Base-by-base conservation (phyloP, 2,797 vertebrate genomes). In the Thripadectes ignobilis region DNA sequence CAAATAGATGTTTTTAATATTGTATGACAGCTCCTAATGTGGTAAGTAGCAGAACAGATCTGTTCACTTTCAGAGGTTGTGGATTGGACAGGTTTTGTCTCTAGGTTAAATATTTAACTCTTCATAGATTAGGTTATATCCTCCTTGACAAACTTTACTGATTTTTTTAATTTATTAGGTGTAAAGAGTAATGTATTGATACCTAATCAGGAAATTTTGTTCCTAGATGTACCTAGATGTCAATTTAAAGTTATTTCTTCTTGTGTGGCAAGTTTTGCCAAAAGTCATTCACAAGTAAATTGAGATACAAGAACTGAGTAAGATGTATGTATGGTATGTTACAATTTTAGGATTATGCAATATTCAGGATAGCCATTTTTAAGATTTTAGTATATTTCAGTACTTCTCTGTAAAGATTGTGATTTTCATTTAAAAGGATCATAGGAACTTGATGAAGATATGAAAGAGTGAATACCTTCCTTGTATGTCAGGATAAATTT, bases 1-100 rank as follows among this genome's bases (percentile, higher is more conserved):
- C 82, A 84, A 87, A 84, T 48, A 86, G 26, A 32, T 55, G 27
- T 76, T 91, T 94, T 95, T 88, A 90, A 84, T 92, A 74, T 81
- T 86, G 67, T 62, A 46, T 85, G 77, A 71, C 57, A 91, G 41
- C 45, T 92, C 49, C 46, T 79, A 61, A 92, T 77, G 29, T 67
- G 49, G 51, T 69, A 82, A 86, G 66, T 46, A 81, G 41, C 52
- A 88, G 52, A 89, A 74, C 6, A 74, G 58, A 81, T 92, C 65
- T 79, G 63, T 78, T 85, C 6, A 36, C 16, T 78, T 10, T 81
- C 32, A 16, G 58, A n/a, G 30, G 15, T 29, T 89, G 48, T 61
- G 46, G 27, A 54, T 55, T 78, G n/a, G 34, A 57, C 18, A 87
- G 38, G 49, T 13, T 84, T 91, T 90, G n/a, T 91, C n/a, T 52